Percentiles rank a stretch among this genome's conserved stretches.
Conservation (phyloP, 2,113 vertebrate species). For the Lynx canadensis region DNA sequence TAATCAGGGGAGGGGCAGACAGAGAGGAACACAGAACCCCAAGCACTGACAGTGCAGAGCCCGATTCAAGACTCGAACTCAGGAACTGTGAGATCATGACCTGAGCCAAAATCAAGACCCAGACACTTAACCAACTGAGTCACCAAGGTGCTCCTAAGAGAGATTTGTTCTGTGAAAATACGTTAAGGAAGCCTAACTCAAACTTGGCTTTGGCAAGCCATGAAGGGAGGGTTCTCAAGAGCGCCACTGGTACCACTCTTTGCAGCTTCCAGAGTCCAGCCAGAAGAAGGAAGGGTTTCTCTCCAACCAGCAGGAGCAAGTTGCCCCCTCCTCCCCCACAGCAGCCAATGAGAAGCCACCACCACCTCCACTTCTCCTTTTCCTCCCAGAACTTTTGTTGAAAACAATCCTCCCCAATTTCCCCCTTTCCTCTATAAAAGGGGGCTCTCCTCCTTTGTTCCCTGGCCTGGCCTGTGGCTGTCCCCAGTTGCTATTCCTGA, state of each 20-base stretch:
- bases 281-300: neutral
- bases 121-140: no score
- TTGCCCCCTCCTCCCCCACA: neutral
- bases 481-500: neutral
- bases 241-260: neutral
- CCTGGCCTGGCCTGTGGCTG: neutral
- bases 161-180: neutral
- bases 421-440: neutral
- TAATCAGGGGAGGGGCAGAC: no score
- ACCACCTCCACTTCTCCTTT: neutral
- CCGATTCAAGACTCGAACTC: no score
- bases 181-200: neutral
- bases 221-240: neutral
- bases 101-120: no score
- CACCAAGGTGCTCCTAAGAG: neutral
- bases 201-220: neutral
- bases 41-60: no score
- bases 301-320: neutral
- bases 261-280: neutral
- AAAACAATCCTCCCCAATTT: neutral
- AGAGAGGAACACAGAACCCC: no score
- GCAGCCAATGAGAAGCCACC: neutral
- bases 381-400: neutral
- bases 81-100: no score
- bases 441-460: neutral